These are phyloP conservation scores for Bothrops jararaca DNA, from an alignment of 2,113 vertebrate genomes.

Conservation along the genomic window DNA sequence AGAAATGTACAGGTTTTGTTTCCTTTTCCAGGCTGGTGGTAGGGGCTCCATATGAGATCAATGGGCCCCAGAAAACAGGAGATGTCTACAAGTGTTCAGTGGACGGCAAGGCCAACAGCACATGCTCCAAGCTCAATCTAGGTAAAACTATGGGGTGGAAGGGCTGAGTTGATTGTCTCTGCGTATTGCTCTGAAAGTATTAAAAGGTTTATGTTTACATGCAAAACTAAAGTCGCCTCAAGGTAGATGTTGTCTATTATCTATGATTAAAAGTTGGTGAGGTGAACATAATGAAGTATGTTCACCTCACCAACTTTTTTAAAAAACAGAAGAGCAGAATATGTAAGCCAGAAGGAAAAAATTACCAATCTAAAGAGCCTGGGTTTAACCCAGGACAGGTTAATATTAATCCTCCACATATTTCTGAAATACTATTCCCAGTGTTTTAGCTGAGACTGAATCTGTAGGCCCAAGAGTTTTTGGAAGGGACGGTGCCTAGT, in stretches of 20 bases:
- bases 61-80: conserved; percentile 89
- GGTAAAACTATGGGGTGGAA: conserved; percentile 67
- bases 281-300: neutral
- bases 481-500: neutral
- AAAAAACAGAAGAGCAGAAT: neutral
- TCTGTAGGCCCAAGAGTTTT: neutral
- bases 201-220: neutral
- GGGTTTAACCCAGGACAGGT: neutral
- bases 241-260: neutral
- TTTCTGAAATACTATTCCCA: neutral
- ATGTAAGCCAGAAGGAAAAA: neutral
- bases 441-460: neutral
- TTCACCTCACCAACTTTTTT: neutral
- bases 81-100: conserved; percentile 93
- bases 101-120: conserved; percentile 71
- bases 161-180: neutral
- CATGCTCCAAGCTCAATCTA: conserved; percentile 93
- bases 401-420: neutral
- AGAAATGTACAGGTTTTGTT: neutral
- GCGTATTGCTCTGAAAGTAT: neutral
- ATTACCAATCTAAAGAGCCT: too few species aligned
- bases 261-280: neutral
- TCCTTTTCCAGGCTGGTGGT: conserved; percentile 84
- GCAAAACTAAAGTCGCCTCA: neutral
- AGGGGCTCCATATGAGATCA: conserved; percentile 91